Evolutionary conservation across 1,140 invertebrate genomes (phyloP), one percentile per base, ranked within the genome.

Genomic region (Diachasmimorpha longicaudata): DNA sequence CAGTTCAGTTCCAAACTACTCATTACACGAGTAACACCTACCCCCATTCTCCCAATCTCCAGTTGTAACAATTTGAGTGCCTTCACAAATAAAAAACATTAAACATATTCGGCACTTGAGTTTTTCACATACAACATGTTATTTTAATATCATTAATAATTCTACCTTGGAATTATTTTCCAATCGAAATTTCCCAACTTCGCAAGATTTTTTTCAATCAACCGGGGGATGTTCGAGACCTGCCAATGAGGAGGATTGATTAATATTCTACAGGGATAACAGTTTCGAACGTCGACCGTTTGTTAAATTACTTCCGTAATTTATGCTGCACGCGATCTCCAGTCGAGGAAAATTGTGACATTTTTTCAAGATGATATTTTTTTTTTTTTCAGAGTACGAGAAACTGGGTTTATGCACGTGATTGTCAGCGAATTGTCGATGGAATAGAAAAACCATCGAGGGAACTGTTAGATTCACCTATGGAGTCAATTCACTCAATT

Each of bases 401-500:
- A 1, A 52, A 52, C 48, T 19, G 48, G 6, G 48, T 52, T n/a
- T 52, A 16, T 16, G 6, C 19, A 13, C 16, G 48, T 52, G 14
- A 13, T 9, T n/a, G 48, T 52, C 31, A 31, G 6, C 31, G 31
- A 31, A 52, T 16, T 52, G 5, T 16, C 48, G n/a, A 52, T 52
- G 48, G 48, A n/a, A n/a, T n/a, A n/a, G 14, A 52, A 52, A 31
- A 63, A 63, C n/a, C n/a, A 63, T 63, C 31, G 58, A n/a, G 58
- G 58, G 8, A 63, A 63, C 58, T 63, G 58, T 63, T 63, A 63
- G 58, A 63, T 25, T 63, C 58, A 25, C 23, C 21, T 42, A 13
- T 13, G 58, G 23, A 63, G 58, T 63, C 58, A 63, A 63, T 63
- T 63, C 58, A 63, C 58, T 63, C 58, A 63, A 63, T 63, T 63